Evolutionary conservation across 64 coral and sea anemone species (phyloP), one percentile per base, ranked within the genome.

Genomic region (Montipora cactus): DNA sequence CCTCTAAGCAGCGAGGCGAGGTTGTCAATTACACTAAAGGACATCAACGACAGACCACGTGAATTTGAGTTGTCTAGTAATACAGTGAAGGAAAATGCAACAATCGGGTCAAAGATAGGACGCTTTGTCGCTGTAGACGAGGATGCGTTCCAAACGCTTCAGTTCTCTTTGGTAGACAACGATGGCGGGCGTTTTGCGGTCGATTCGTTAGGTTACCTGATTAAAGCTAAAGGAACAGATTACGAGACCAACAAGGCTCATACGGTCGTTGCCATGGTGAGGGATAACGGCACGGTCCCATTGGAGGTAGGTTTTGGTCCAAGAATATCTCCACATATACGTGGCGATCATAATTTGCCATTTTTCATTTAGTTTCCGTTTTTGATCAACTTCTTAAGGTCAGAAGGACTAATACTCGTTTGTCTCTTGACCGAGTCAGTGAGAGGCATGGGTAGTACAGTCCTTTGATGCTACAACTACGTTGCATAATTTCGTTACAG

Each of bases 21-120:
- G 51, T 19, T 98, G 49, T 88, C 82, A 1, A 98, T 98, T 46
- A 76, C 44, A 7, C 44, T 98, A 20, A 92, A 80, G 82, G 91
- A 98, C 78, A 48, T 98, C 83, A 98, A 98, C 76, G 96, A 98
- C 71, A 77, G 78, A 84, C 96, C 96, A 91, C 81, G 91, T 93
- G 78, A 91, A 51, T 64, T 95, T 15, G 77, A 77, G 16, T 71
- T 98, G 77, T 95, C 96, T 58, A 95, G 87, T 70, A 62, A 93
- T 50, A 93, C 57, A 37, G 91, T 98, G 7, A 93, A 91, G 49
- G 96, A 98, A 75, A 98, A 98, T 72, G 96, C 91, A 18, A 80
- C 81, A 21, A 16, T 98, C 1, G 70, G 70, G 44, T 91, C 94
- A 21, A 91, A 67, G 14, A 87, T 95, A 46, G 96, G 96, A 19